A percentile compares a stretch with the other conserved stretches of the same genome.
Conservation (phyloP, 2,888 invertebrate species). For the Drosophila peninsularis region DNA sequence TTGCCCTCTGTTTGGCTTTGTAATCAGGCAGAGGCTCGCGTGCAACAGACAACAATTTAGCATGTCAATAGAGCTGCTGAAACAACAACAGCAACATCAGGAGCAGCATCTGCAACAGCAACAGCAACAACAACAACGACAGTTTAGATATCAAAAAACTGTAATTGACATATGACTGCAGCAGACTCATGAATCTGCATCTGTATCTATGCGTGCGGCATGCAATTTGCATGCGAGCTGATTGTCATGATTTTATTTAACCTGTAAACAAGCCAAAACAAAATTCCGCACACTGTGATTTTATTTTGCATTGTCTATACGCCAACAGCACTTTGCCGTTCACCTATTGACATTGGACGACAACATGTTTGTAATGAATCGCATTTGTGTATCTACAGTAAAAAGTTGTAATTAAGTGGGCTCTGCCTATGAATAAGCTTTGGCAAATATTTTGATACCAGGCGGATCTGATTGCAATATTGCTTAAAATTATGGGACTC, state of each 20-base stretch:
- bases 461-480: conserved; percentile 1
- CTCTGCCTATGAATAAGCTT: conserved; percentile 48
- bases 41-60: conserved; percentile 53
- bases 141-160: conserved; percentile 59
- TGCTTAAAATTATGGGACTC: conserved; percentile 9
- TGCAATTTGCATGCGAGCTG: conserved; percentile 59
- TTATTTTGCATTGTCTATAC: conserved; percentile 41
- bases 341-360: conserved; percentile 35
- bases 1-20: conserved; percentile 26
- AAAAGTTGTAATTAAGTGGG: conserved; percentile 63
- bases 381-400: conserved; percentile 12
- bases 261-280: conserved; percentile 60
- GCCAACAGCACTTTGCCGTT: conserved; percentile 34
- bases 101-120: conserved; percentile 25
- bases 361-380: conserved; percentile 48
- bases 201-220: conserved; percentile 46
- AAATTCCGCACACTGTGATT: conserved; percentile 53
- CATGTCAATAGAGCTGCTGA: conserved; percentile 26
- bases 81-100: conserved; percentile 20
- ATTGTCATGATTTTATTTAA: conserved; percentile 68
- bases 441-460: conserved; percentile 31
- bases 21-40: conserved; percentile 44
- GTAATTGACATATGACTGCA: conserved; percentile 64
- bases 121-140: conserved; percentile 33
- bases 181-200: conserved; percentile 20